Percentiles rank a stretch among this genome's conserved stretches.
Evolutionary conservation across 2,113 vertebrate genomes (phyloP).

Genomic region (Colistium nudipinnis): DNA sequence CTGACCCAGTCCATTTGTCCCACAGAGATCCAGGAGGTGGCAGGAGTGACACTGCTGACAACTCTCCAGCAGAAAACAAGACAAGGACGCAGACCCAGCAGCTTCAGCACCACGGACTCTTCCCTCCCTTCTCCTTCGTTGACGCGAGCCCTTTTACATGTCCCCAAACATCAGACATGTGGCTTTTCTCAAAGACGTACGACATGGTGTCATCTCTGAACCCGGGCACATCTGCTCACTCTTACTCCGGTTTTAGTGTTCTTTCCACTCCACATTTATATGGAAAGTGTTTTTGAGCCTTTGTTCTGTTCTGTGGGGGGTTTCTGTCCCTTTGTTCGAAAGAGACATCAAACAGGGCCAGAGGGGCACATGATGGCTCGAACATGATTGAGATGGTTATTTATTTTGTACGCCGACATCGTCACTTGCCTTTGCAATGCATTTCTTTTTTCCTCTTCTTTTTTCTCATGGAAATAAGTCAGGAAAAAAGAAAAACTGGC

Average conservation of each 20-base stretch:
- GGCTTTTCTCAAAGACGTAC: constrained; percentile 68
- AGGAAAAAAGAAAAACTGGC: constrained; percentile 13
- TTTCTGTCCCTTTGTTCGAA: constrained; percentile 68
- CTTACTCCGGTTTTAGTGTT: constrained; percentile 73
- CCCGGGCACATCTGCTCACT: constrained; percentile 74
- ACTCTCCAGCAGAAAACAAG: constrained; percentile 24
- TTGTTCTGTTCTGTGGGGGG: constrained; percentile 75
- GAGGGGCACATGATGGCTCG: constrained; percentile 55
- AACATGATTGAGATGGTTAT: constrained; percentile 69
- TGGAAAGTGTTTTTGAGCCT: constrained; percentile 73
- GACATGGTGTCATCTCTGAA: constrained; percentile 78
- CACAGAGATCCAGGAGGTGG: constrained; percentile 74
- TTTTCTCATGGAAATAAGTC: constrained; percentile 37
- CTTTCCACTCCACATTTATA: constrained; percentile 76
- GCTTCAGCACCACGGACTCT: constrained; percentile 62
- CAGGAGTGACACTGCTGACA: constrained; percentile 73
- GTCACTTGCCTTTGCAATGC: constrained; percentile 33
- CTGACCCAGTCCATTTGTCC: constrained; percentile 30
- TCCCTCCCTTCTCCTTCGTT: constrained; percentile 29
- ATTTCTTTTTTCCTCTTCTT: constrained; percentile 1
- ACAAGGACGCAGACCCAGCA: constrained; percentile 32
- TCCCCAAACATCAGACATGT: constrained; percentile 72
- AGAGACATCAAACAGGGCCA: constrained; percentile 60
- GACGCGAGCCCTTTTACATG: constrained; percentile 64
- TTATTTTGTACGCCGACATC: constrained; percentile 29